Percentiles rank a stretch among this genome's conserved stretches.
Evolutionary conservation across 2,113 vertebrate genomes (phyloP).

Genomic region (Mungos mungo): DNA sequence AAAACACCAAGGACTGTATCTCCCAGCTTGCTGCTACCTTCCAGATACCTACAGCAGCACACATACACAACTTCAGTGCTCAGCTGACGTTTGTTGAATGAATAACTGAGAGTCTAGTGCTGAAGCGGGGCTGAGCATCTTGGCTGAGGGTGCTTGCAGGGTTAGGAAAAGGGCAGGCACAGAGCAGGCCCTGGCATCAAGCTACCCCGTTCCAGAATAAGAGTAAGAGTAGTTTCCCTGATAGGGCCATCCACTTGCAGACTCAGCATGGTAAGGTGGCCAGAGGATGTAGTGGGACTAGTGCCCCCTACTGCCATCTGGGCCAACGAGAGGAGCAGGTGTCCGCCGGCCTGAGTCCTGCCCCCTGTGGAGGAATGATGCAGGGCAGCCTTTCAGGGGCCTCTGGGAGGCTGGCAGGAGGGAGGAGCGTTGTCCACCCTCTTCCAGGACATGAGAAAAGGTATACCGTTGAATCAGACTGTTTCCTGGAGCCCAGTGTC

Average conservation of each 20-base stretch:
- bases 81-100: not conserved
- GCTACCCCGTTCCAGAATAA: not conserved
- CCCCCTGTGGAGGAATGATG: not conserved
- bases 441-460: not conserved
- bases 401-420: not conserved
- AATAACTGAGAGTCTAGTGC: not conserved
- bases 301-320: not conserved
- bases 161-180: not conserved
- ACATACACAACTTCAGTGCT: not conserved
- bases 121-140: not conserved
- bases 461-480: not conserved
- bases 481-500: not conserved
- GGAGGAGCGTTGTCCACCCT: not conserved
- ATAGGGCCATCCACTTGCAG: not conserved
- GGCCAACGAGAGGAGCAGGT: slow-evolving; percentile 58
- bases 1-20: too few relatives aligned
- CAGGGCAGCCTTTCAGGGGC: not conserved
- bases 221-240: not conserved
- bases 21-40: not conserved
- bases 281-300: not conserved
- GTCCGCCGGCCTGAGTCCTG: not conserved
- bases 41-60: not conserved
- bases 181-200: not conserved
- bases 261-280: not conserved
- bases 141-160: not conserved